phyloP scores from a whole-genome alignment of 1,140 invertebrate genomes.

The Coptotermes formosanus region DNA sequence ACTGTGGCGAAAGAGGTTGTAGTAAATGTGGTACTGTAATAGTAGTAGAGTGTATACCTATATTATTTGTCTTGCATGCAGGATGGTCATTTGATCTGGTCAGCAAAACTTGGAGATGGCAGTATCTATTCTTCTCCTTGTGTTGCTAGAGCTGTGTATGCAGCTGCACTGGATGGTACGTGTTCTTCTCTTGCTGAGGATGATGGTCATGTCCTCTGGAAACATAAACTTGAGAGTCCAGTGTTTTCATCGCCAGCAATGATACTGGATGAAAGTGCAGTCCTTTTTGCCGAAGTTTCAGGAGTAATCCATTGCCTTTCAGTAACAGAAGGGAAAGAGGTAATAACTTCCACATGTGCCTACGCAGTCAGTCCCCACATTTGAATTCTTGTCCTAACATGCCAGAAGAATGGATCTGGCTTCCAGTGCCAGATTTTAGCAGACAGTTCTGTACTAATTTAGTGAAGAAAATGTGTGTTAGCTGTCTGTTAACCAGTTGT shows the following conservation, averaged over 20 bases:
- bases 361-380: no score
- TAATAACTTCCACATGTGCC: conserved; percentile 34
- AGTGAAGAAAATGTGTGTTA: no score
- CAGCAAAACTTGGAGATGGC: conserved; percentile 47
- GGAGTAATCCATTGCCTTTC: conserved; percentile 55
- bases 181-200: conserved; percentile 52
- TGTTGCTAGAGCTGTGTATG: conserved; percentile 48
- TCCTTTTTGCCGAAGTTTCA: conserved; percentile 57
- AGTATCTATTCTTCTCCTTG: conserved; percentile 61
- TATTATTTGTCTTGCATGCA: conserved; percentile 39
- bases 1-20: no score
- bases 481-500: no score
- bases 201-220: conserved; percentile 53
- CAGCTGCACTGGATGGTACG: conserved; percentile 59
- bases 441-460: no score
- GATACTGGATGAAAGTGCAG: conserved; percentile 48
- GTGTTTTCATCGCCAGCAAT: conserved; percentile 62
- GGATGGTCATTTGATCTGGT: conserved; percentile 50
- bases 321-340: conserved; percentile 46
- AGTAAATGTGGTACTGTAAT: conserved; percentile 14
- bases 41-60: background rate
- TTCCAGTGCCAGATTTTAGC: no score
- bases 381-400: no score
- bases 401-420: no score
- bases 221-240: conserved; percentile 53